A percentile compares a stretch with the other conserved stretches of the same genome.
These are phyloP conservation scores for Buceros bicornis DNA, from an alignment of 2,797 vertebrate species.

Conservation along the genomic window DNA sequence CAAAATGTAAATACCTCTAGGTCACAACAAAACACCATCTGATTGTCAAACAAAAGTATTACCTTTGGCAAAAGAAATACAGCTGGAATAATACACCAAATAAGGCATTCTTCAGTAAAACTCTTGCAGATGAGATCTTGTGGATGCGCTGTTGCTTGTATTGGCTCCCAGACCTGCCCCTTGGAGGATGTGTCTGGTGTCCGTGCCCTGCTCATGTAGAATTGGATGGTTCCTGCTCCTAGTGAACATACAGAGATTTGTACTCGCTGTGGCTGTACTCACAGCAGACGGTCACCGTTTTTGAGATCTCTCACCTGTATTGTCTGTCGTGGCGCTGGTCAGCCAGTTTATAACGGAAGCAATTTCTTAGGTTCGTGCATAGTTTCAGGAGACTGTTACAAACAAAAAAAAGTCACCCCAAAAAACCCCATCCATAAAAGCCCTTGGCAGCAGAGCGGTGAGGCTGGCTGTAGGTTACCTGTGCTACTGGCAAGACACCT, in stretches of 20 bases:
- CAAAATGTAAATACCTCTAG: background rate
- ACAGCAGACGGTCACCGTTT: background rate
- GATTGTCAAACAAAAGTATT: background rate
- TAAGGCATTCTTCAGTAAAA: background rate
- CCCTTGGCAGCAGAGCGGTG: background rate
- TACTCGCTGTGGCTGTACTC: background rate
- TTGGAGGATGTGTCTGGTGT: background rate
- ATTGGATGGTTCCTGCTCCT: background rate
- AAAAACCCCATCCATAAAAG: background rate
- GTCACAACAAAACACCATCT: background rate
- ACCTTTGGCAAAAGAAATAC: background rate
- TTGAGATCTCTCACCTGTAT: background rate
- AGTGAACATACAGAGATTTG: background rate
- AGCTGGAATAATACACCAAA: background rate
- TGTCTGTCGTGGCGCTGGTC: background rate
- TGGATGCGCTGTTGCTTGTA: background rate
- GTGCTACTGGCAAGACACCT: background rate
- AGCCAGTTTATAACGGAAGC: background rate
- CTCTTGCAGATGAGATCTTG: background rate
- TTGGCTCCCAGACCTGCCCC: background rate
- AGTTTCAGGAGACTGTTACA: background rate
- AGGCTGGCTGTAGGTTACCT: background rate
- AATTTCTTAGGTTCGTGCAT: background rate
- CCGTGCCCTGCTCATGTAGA: fast-evolving
- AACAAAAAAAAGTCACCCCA: background rate